Evolutionary conservation across 2,113 vertebrate species (phyloP), one percentile per base, ranked within the genome.

Genomic region (Jaculus jaculus): DNA sequence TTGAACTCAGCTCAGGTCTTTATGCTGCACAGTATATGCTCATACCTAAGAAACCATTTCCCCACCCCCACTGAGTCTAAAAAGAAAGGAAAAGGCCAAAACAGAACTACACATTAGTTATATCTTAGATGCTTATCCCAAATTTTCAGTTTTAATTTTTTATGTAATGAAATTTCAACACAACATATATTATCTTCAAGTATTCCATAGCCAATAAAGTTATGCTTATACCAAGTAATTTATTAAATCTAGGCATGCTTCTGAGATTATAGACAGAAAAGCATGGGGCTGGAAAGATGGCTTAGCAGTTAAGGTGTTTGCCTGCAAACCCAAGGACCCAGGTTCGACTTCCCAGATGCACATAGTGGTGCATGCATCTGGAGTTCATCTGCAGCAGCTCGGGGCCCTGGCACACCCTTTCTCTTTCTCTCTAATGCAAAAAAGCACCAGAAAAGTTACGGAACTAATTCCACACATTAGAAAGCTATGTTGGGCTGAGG

Each of bases 201-300:
- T 95, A 91, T 34, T 92, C 68, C 47, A 94, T 34, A 85, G 30
- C 16, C 68, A 82, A 87, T 69, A 42, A 69, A 89, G 63, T 91
- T 87, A 87, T 39, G 80, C 5, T 88, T 61, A 71, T 17, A 37
- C 23, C 10, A 79, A 89, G 54, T 74, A 73, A 68, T 15, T 89
- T 51, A 89, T 54, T 86, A 79, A 78, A 92, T 82, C n/a, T 82
- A 82, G 89, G 28, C 66, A 96, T 2, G 71, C n/a, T 72, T 54
- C 68, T 60, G 37, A 63, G 16, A 15, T 78, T n/a, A 68, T 39
- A 60, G 47, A 24, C 32, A 71, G n/a, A n/a, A n/a, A n/a, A n/a
- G n/a, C n/a, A n/a, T n/a, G n/a, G n/a, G n/a, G n/a, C n/a, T n/a
- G n/a, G n/a, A n/a, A n/a, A n/a, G n/a, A n/a, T n/a, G n/a, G n/a